Conservation (phyloP, 2,888 invertebrate genomes). For the Petrophora chlorosata region DNA sequence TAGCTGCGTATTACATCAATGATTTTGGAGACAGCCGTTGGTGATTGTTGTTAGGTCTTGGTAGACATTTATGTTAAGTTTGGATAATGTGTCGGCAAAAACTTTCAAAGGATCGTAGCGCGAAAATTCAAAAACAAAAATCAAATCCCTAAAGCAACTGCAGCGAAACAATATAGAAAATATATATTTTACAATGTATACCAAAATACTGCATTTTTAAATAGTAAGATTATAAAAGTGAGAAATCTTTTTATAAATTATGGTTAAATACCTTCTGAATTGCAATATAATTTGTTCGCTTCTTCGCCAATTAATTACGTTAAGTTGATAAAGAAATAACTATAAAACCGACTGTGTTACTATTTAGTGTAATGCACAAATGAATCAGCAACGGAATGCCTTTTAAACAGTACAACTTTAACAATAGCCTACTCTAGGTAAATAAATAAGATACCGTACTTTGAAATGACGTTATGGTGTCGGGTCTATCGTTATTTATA, state of each 20-base stretch:
- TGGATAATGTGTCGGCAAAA: slow-evolving; percentile 77
- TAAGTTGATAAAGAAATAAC: slow-evolving; percentile 51
- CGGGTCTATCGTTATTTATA: slow-evolving; percentile 5
- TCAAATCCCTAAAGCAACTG: slow-evolving; percentile 29
- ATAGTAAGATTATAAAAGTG: slow-evolving; percentile 74
- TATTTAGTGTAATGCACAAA: slow-evolving; percentile 73
- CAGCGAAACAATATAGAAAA: slow-evolving; percentile 70
- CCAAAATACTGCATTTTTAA: slow-evolving; percentile 83
- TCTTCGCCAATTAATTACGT: slow-evolving; percentile 62
- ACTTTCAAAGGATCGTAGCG: slow-evolving; percentile 48
- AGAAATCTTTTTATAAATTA: slow-evolving; percentile 62
- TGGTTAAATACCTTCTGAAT: slow-evolving; percentile 41
- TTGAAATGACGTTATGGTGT: slow-evolving; percentile 54
- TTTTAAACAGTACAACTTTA: slow-evolving; percentile 81
- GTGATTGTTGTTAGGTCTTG: slow-evolving; percentile 71
- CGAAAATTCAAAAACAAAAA: slow-evolving; percentile 41
- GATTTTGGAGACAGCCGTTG: slow-evolving; percentile 66
- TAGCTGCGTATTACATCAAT: slow-evolving; percentile 72
- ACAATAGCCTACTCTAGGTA: slow-evolving; percentile 78
- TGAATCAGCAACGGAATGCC: slow-evolving; percentile 79
- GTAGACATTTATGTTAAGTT: slow-evolving; percentile 69
- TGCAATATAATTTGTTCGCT: slow-evolving; percentile 64
- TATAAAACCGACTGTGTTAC: slow-evolving; percentile 75
- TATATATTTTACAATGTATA: slow-evolving; percentile 78
- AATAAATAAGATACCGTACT: slow-evolving; percentile 58